Evolutionary conservation across 2,888 invertebrate genomes (phyloP).

Genomic region (Coelogynopora nodosa): DNA sequence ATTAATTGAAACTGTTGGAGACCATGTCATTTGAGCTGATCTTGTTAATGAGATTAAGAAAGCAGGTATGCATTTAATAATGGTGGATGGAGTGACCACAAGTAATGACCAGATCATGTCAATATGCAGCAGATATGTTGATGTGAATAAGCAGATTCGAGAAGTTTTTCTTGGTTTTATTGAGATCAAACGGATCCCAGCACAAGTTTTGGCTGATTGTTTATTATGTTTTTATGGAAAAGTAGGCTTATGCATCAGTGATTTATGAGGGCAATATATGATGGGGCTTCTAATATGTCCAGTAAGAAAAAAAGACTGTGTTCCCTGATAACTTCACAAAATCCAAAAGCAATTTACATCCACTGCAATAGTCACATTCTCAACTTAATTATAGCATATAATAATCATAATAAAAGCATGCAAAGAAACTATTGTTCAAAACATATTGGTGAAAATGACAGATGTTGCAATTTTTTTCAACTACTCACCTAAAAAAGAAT

Average conservation of each 20-base stretch:
- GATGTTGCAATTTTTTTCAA: neutral
- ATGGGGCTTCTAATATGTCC: neutral
- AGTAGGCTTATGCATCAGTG: neutral
- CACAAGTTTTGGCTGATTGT: neutral
- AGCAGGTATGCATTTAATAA: neutral
- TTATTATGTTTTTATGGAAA: neutral
- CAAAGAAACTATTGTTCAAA: neutral
- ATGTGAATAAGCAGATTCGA: neutral
- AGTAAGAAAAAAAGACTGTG: neutral
- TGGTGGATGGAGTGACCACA: neutral
- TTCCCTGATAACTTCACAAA: neutral
- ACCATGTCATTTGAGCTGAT: neutral
- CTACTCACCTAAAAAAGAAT: neutral
- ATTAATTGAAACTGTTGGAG: neutral
- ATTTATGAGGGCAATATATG: neutral
- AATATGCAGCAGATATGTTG: neutral
- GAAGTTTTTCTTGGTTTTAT: neutral
- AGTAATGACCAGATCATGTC: neutral
- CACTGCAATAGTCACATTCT: neutral
- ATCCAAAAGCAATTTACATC: neutral
- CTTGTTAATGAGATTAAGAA: neutral
- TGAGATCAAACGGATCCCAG: neutral
- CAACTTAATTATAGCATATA: neutral
- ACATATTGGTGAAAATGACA: neutral
- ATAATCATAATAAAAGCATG: too few species aligned